Evolutionary conservation across 1,140 invertebrate species (phyloP).

Genomic region (Pararge aegeria): DNA sequence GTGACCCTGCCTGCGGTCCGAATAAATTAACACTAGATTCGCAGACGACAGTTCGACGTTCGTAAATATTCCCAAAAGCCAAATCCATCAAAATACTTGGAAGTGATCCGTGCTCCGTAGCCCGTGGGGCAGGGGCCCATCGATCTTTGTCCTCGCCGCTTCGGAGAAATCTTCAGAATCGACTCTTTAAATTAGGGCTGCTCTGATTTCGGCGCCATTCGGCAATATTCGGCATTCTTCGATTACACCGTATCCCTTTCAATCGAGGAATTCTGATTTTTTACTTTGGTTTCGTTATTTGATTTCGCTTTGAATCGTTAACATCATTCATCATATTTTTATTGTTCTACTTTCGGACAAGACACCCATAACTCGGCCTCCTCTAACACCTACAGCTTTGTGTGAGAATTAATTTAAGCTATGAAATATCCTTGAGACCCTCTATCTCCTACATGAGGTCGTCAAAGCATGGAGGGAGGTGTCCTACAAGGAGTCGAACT

Average conservation of each 20-base stretch:
- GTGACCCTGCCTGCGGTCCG: no score
- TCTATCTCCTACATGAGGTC: no score
- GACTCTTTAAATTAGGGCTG: slow-evolving; percentile 20
- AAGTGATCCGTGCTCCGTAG: slow-evolving; percentile 26
- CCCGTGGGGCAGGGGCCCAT: slow-evolving; percentile 1
- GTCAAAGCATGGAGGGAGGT: no score
- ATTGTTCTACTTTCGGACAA: no score
- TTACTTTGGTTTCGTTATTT: no score
- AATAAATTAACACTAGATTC: slow-evolving; percentile 46
- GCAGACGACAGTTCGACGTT: slow-evolving; percentile 37
- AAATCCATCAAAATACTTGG: slow-evolving; percentile 38
- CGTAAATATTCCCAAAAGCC: slow-evolving; percentile 21
- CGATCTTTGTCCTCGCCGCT: slow-evolving; percentile 32
- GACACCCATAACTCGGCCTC: no score
- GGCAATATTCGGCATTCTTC: slow-evolving; percentile 8
- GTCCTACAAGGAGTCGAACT: no score
- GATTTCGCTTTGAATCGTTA: no score
- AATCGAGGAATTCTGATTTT: background rate
- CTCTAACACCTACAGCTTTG: no score
- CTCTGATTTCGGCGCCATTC: slow-evolving; percentile 24
- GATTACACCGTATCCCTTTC: slow-evolving; percentile 9
- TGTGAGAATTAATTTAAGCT: no score
- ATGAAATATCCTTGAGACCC: no score
- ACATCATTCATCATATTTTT: no score
- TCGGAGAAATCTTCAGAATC: slow-evolving; percentile 29